phyloP scores from a whole-genome alignment of 2,888 invertebrate species.

The Hydrotaea diabolus region DNA sequence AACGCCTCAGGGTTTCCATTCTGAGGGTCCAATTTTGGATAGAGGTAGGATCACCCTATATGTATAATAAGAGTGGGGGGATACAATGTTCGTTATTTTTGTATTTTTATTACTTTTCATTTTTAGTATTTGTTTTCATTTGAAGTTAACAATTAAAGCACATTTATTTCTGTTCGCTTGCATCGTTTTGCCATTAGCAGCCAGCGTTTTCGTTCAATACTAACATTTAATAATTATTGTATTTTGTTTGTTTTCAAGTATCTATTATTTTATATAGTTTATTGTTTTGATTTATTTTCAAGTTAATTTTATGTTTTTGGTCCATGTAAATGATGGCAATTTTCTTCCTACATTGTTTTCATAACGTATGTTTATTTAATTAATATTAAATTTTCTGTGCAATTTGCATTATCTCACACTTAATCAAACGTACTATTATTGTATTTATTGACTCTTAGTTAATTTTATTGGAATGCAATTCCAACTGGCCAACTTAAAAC shows the following conservation, averaged over 20 bases:
- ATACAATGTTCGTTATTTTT: neutral
- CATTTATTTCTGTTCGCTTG: constrained; percentile 54
- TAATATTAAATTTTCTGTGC: neutral
- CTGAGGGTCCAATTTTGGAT: too few relatives aligned
- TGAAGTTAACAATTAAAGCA: constrained; percentile 61
- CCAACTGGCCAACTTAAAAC: too few relatives aligned
- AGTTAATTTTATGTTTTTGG: constrained; percentile 20
- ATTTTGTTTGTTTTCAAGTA: neutral
- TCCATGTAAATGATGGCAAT: constrained; percentile 54
- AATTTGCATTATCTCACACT: neutral
- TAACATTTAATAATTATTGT: constrained; percentile 29
- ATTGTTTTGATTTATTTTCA: neutral
- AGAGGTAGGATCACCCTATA: too few relatives aligned
- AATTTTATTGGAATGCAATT: too few relatives aligned
- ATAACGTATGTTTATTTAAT: neutral
- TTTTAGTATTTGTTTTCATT: constrained; percentile 20
- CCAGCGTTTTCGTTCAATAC: constrained; percentile 32
- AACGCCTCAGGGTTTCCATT: too few relatives aligned
- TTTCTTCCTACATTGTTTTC: neutral
- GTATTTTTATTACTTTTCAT: neutral
- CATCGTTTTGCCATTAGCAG: constrained; percentile 17
- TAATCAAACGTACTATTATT: neutral
- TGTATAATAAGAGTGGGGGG: neutral
- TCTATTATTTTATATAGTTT: neutral
- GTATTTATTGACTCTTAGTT: too few relatives aligned